phyloP scores from a whole-genome alignment of 2,113 vertebrate genomes.

The Nibea albiflora region DNA sequence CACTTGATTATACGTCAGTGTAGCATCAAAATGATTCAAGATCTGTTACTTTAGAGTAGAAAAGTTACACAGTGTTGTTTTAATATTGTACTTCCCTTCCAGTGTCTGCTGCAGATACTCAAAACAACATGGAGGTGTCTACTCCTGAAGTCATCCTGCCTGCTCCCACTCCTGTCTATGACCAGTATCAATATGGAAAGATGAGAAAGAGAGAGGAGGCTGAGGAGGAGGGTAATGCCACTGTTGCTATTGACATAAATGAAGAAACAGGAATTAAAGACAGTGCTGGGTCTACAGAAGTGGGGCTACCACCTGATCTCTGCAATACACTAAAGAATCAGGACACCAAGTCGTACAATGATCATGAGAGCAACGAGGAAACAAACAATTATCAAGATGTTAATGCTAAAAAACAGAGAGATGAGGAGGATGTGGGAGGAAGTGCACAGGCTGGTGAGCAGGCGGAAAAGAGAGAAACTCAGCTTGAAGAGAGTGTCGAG shows the following conservation, averaged over 20 bases:
- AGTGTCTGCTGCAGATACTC: neutral
- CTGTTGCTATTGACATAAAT: neutral
- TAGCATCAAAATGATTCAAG: too few relatives aligned
- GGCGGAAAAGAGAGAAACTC: neutral
- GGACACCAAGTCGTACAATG: neutral
- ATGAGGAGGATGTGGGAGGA: neutral
- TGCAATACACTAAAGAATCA: accelerated
- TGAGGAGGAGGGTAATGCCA: neutral
- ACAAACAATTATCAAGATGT: neutral
- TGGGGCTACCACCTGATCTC: neutral
- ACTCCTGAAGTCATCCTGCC: neutral
- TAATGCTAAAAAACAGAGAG: neutral
- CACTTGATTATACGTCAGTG: too few relatives aligned
- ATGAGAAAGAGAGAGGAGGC: neutral
- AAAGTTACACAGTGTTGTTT: too few relatives aligned
- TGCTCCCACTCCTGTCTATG: neutral
- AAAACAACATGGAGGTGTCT: neutral
- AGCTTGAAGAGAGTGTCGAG: neutral
- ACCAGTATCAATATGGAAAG: neutral
- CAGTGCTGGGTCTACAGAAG: neutral
- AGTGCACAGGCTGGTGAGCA: neutral
- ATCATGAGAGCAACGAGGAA: too few relatives aligned
- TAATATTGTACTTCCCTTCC: neutral
- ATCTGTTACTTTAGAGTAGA: too few relatives aligned
- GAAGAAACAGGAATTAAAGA: neutral